Conservation (phyloP, 2,113 vertebrate species). For the Chloropsis hardwickii region DNA sequence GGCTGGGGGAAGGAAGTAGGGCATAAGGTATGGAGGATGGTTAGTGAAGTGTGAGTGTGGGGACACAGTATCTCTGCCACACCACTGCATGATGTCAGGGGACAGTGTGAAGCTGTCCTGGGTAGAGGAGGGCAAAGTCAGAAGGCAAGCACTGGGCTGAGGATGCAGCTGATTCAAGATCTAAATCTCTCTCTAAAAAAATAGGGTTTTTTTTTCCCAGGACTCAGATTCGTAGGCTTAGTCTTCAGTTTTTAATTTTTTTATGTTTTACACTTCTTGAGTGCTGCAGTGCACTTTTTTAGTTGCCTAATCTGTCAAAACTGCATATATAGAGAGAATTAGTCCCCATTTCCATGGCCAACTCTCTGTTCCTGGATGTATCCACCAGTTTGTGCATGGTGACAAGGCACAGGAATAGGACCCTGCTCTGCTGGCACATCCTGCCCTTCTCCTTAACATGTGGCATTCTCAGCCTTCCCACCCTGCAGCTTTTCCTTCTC, state of each 20-base stretch:
- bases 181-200: background rate
- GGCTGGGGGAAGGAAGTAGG: background rate
- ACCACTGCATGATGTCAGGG: background rate
- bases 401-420: background rate
- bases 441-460: background rate
- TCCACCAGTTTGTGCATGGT: accelerated
- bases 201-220: accelerated
- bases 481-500: background rate
- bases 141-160: background rate
- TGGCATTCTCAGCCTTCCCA: background rate
- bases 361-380: background rate
- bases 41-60: background rate
- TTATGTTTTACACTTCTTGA: background rate
- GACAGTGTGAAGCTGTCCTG: background rate
- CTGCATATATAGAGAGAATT: accelerated
- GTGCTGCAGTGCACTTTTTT: background rate
- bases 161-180: background rate
- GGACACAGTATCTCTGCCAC: background rate
- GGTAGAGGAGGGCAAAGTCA: background rate
- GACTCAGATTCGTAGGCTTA: background rate
- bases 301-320: background rate
- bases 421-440: background rate
- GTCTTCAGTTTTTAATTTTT: background rate
- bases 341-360: accelerated
- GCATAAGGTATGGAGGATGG: background rate